phyloP scores from a whole-genome alignment of 2,888 invertebrate species.

The Caenorhabditis doughertyi region DNA sequence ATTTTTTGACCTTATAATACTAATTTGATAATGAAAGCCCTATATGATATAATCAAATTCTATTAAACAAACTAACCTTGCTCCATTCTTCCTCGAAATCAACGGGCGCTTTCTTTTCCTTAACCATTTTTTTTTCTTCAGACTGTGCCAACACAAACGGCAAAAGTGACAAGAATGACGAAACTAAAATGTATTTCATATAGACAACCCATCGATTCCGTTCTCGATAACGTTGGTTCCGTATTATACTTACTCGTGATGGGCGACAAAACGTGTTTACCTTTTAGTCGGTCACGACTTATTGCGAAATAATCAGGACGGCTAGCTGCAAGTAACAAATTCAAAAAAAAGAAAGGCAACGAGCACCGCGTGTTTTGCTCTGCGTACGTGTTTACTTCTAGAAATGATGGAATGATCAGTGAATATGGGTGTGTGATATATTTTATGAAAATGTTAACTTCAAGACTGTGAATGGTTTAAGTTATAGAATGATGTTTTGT shows the following conservation, averaged over 20 bases:
- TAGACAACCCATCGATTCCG: constrained; percentile 22
- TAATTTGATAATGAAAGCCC: no score
- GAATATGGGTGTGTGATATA: no score
- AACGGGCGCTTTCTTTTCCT: constrained; percentile 41
- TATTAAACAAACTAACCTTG: constrained; percentile 33
- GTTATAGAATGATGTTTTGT: no score
- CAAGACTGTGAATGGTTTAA: no score
- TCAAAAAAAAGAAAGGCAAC: neutral
- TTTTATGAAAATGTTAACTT: no score
- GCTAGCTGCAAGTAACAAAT: constrained; percentile 15
- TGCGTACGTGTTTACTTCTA: neutral
- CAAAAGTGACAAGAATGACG: constrained; percentile 39
- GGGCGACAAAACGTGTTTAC: constrained; percentile 36
- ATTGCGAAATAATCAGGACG: constrained; percentile 41
- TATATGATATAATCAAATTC: no score
- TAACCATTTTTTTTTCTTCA: constrained; percentile 8
- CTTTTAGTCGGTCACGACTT: constrained; percentile 36
- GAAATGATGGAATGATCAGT: no score
- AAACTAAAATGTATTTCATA: constrained; percentile 48
- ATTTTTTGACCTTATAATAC: no score
- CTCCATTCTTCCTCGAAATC: constrained; percentile 64
- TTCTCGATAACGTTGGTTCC: constrained; percentile 57
- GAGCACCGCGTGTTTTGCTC: neutral
- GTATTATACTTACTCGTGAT: constrained; percentile 47
- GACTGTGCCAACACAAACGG: constrained; percentile 12